Evolutionary conservation across 1,140 invertebrate genomes (phyloP), one percentile per base, ranked within the genome.

Genomic region (Drosophila cardini): DNA sequence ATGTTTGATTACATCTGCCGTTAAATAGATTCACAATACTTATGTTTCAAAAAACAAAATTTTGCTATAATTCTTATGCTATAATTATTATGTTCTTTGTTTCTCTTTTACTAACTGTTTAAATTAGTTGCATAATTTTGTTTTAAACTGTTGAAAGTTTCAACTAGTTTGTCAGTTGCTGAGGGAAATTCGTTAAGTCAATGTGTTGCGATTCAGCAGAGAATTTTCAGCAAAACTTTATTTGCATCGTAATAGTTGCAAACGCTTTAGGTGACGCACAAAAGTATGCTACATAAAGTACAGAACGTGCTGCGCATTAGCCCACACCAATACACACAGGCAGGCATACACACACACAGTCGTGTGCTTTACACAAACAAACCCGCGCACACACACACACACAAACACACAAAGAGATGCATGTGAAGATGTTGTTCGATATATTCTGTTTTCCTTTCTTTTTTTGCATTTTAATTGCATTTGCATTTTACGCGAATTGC

Each of bases 401-500:
- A 46, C 21, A 30, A 26, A n/a, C 30, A 10, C 32, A 50, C 13
- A 8, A 11, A 48, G 21, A 10, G 16, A 26, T 26, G 21, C 6
- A 42, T 38, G 18, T 40, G 32, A 72, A 67, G 56, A 68, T 34
- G 67, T 48, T 78, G 76, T 87, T 86, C 79, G 61, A 71, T 40
- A 50, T 62, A n/a, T 42, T 60, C 30, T 15, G 9, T 18, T 53
- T 42, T 18, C n/a, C 7, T 18, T 56, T 56, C 21, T 69, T 81
- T 85, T 85, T 77, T 77, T 71, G 76, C 79, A 77, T 76, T 87
- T 80, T 77, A 85, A 80, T 87, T 89, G 80, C 76, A 77, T 87
- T 89, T 74, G 53, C 63, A 58, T 58, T 63, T 52, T 36, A 40
- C 53, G 26, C 50, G 63, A 56, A 52, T 34, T 53, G 43, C 52